These are phyloP conservation scores for Pelobates fuscus DNA, from an alignment of 2,113 vertebrate species.

Conservation along the genomic window DNA sequence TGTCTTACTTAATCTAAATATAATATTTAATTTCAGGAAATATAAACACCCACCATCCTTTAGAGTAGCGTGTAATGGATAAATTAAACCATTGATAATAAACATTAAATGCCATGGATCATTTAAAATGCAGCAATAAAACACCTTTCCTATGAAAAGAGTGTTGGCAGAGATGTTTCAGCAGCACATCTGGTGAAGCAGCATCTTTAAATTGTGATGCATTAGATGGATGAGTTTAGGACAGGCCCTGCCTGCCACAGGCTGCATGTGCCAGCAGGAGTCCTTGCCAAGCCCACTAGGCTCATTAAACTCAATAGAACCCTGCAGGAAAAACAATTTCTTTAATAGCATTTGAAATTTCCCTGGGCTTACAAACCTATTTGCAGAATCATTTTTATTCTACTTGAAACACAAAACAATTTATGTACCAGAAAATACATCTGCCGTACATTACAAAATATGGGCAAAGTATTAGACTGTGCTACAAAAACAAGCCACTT, in stretches of 20 bases:
- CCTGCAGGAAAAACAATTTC: conserved; percentile 55
- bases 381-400: conserved; percentile 50
- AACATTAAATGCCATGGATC: conserved; percentile 29
- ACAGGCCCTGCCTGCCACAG: conserved; percentile 50
- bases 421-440: conserved; percentile 50
- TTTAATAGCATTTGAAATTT: conserved; percentile 59
- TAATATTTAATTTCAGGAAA: not conserved
- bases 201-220: conserved; percentile 54
- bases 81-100: conserved; percentile 20
- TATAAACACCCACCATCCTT: not conserved
- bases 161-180: conserved; percentile 55
- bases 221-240: conserved; percentile 58
- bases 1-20: not conserved
- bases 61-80: not conserved
- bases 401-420: conserved; percentile 49
- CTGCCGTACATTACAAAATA: conserved; percentile 44
- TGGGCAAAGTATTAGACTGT: conserved; percentile 31
- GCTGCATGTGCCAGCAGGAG: conserved; percentile 54
- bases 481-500: conserved; percentile 45
- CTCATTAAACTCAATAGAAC: conserved; percentile 63
- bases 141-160: conserved; percentile 54
- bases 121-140: conserved; percentile 39
- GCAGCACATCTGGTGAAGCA: conserved; percentile 62
- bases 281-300: conserved; percentile 57
- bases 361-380: conserved; percentile 55